phyloP scores from a whole-genome alignment of 2,888 invertebrate species.

The Coenonympha glycerion region DNA sequence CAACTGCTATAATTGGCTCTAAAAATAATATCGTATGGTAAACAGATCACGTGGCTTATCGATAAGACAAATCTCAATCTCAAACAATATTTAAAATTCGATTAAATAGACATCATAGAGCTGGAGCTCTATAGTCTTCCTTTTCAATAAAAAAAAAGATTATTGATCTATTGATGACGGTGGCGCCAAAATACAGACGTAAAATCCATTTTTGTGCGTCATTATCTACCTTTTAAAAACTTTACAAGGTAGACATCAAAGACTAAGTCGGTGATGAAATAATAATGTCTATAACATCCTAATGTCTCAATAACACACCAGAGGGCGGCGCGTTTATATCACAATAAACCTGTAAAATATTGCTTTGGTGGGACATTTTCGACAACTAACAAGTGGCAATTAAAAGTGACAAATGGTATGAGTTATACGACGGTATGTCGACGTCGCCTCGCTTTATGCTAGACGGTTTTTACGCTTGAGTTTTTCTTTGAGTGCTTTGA shows the following conservation, averaged over 20 bases:
- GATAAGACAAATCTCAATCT: too few relatives aligned
- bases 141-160: too few relatives aligned
- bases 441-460: slow-evolving; percentile 47
- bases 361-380: slow-evolving; percentile 56
- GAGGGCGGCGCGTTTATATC: slow-evolving; percentile 47
- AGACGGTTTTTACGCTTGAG: slow-evolving; percentile 52
- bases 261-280: slow-evolving; percentile 40
- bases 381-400: slow-evolving; percentile 70
- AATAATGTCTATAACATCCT: slow-evolving; percentile 47
- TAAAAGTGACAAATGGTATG: slow-evolving; percentile 75
- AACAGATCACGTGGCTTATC: too few relatives aligned
- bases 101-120: too few relatives aligned
- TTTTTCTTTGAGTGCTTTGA: slow-evolving; percentile 38
- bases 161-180: background rate
- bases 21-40: too few relatives aligned
- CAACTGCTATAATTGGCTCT: too few relatives aligned
- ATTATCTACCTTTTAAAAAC: background rate
- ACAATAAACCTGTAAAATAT: slow-evolving; percentile 69
- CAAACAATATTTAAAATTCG: too few relatives aligned
- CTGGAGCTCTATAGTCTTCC: too few relatives aligned
- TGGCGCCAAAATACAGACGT: slow-evolving; percentile 11
- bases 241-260: slow-evolving; percentile 36
- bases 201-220: slow-evolving; percentile 1
- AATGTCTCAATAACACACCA: slow-evolving; percentile 55
- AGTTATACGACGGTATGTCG: slow-evolving; percentile 43